Conservation (phyloP, 64 coral and sea anemone genomes). For the Astreopora myriophthalma region DNA sequence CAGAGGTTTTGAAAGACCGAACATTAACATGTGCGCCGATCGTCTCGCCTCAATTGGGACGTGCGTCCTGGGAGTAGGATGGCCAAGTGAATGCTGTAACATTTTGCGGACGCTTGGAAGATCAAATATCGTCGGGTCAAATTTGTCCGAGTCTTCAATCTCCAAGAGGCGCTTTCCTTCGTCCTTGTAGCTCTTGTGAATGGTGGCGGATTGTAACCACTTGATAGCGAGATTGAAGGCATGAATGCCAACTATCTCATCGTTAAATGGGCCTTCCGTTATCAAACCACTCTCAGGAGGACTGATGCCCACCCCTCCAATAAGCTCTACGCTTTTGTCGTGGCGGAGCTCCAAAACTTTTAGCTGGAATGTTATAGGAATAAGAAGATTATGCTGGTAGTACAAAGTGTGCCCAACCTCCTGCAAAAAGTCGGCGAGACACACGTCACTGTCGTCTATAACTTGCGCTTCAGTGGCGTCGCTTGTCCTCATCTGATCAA, state of each 20-base stretch:
- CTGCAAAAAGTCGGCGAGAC: neutral
- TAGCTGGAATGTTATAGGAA: neutral
- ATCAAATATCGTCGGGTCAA: neutral
- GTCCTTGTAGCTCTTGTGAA: neutral
- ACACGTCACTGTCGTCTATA: neutral
- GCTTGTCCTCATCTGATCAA: neutral
- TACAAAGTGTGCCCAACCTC: neutral
- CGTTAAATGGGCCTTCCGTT: slow-evolving; percentile 15
- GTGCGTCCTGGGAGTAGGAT: neutral
- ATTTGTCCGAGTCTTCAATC: neutral
- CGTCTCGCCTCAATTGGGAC: neutral
- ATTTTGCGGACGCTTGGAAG: neutral
- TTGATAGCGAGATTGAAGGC: slow-evolving; percentile 14
- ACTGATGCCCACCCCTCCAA: slow-evolving; percentile 2
- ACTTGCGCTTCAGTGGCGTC: neutral
- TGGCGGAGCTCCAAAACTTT: neutral
- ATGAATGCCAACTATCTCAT: neutral
- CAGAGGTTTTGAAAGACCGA: neutral
- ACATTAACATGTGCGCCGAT: neutral
- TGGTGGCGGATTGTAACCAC: neutral
- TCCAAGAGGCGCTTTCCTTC: neutral
- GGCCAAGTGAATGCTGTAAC: neutral
- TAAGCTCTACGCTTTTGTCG: neutral
- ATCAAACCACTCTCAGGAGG: neutral
- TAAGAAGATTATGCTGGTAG: slow-evolving; percentile 1